Evolutionary conservation across 2,797 vertebrate species (phyloP).

Genomic region (Adelosebastes latens): DNA sequence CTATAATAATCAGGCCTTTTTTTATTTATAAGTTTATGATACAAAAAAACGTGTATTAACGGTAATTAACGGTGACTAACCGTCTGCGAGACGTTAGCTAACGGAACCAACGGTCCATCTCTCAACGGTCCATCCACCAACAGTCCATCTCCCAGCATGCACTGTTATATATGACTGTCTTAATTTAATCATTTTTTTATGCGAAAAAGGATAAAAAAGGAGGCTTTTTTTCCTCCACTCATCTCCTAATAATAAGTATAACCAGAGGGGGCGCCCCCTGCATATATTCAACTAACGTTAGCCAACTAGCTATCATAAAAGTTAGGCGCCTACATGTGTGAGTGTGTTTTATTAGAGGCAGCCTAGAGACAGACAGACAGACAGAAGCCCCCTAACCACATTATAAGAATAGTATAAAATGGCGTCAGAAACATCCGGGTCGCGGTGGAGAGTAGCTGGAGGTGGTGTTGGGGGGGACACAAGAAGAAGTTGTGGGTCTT

Average conservation of each 20-base stretch:
- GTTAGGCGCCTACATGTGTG: conserved; percentile 24
- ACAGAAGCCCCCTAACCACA: conserved; percentile 12
- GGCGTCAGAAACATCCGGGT: conserved; percentile 63
- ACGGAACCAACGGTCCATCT: too few relatives aligned
- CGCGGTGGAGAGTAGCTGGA: conserved; percentile 7
- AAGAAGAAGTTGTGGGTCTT: conserved; percentile 19
- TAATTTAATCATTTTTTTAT: neutral
- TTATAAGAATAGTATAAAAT: conserved; percentile 38
- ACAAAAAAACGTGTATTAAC: neutral
- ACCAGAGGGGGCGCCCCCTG: conserved; percentile 61
- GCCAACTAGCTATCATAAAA: conserved; percentile 42
- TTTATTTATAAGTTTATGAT: neutral
- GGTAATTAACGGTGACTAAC: neutral
- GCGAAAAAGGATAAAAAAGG: neutral
- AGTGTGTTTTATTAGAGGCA: neutral
- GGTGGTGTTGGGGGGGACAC: neutral
- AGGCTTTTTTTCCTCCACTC: neutral
- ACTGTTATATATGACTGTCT: too few relatives aligned
- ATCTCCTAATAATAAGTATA: neutral
- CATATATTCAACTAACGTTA: conserved; percentile 1
- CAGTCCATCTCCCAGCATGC: neutral
- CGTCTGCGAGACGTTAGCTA: neutral
- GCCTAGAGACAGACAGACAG: neutral
- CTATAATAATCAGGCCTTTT: neutral
- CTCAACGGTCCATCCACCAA: too few relatives aligned